A percentile compares a stretch with the other conserved stretches of the same genome.
phyloP scores from a whole-genome alignment of 1,140 invertebrate genomes.

The Procambarus virginalis region DNA sequence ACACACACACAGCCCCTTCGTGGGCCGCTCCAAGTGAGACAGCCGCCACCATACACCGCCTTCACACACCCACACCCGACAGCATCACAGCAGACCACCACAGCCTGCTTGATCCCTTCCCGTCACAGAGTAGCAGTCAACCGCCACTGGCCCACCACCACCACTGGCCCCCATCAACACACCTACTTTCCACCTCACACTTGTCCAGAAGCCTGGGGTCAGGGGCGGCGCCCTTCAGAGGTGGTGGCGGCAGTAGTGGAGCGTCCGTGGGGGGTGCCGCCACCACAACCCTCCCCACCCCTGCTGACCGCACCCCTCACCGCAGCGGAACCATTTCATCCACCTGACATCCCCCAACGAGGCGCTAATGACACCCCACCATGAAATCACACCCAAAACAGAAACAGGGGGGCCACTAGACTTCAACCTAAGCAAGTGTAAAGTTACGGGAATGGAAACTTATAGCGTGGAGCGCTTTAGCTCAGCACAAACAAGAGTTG shows the following conservation, averaged over 20 bases:
- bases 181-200: neutral
- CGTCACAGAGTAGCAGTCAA: too few relatives aligned
- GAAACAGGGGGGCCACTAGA: too few relatives aligned
- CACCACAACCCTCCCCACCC: neutral
- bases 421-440: too few relatives aligned
- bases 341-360: neutral
- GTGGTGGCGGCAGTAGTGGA: conserved; percentile 11
- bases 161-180: neutral
- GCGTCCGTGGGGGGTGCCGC: neutral
- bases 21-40: too few relatives aligned
- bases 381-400: neutral
- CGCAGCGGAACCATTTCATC: neutral
- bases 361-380: neutral
- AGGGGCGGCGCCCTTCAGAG: conserved; percentile 11
- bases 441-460: too few relatives aligned
- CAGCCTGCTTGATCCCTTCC: neutral
- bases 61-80: too few relatives aligned
- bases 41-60: too few relatives aligned
- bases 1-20: too few relatives aligned
- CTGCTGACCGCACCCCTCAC: neutral
- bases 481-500: too few relatives aligned
- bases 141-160: neutral
- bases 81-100: too few relatives aligned
- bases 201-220: too few relatives aligned
- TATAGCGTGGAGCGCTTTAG: too few relatives aligned